These are phyloP conservation scores for Proteles cristata DNA, from an alignment of 2,113 vertebrate species.

Conservation along the genomic window DNA sequence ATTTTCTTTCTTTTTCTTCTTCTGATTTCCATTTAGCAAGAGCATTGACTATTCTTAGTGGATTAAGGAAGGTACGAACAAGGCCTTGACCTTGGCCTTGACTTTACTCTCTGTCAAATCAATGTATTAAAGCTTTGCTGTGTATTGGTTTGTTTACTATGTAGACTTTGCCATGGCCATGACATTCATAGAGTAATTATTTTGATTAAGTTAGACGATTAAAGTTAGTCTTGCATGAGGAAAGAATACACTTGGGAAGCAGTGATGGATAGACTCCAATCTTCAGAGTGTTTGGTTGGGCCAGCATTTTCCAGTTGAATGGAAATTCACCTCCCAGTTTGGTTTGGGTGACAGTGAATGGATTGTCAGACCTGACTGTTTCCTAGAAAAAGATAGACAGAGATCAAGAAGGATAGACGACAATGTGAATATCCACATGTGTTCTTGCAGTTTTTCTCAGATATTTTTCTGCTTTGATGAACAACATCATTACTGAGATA, in stretches of 20 bases:
- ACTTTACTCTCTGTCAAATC: conserved; percentile 59
- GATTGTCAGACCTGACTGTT: conserved; percentile 26
- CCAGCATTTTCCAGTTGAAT: conserved; percentile 78
- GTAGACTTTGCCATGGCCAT: conserved; percentile 73
- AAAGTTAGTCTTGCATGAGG: conserved; percentile 86
- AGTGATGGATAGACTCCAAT: conserved; percentile 78
- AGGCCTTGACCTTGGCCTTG: conserved; percentile 13
- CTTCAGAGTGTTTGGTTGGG: conserved; percentile 61
- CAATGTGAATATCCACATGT: conserved; percentile 55
- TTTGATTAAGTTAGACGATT: conserved; percentile 85
- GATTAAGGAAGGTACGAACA: background rate
- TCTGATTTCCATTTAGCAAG: background rate
- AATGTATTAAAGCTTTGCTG: conserved; percentile 24
- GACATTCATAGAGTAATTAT: conserved; percentile 84
- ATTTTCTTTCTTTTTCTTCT: background rate
- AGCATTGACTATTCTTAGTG: background rate
- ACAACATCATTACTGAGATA: conserved; percentile 83
- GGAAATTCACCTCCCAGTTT: conserved; percentile 57
- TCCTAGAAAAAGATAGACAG: conserved; percentile 38
- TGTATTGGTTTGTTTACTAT: conserved; percentile 27
- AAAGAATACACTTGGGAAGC: conserved; percentile 74
- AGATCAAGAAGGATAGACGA: conserved; percentile 1
- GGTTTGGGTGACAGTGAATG: conserved; percentile 56
- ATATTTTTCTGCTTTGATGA: conserved; percentile 80
- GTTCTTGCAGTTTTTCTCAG: conserved; percentile 60